Percentiles rank a stretch among this genome's conserved stretches.
These are phyloP conservation scores for Sinocyclocheilus grahami DNA, from an alignment of 2,113 vertebrate genomes.

Conservation along the genomic window DNA sequence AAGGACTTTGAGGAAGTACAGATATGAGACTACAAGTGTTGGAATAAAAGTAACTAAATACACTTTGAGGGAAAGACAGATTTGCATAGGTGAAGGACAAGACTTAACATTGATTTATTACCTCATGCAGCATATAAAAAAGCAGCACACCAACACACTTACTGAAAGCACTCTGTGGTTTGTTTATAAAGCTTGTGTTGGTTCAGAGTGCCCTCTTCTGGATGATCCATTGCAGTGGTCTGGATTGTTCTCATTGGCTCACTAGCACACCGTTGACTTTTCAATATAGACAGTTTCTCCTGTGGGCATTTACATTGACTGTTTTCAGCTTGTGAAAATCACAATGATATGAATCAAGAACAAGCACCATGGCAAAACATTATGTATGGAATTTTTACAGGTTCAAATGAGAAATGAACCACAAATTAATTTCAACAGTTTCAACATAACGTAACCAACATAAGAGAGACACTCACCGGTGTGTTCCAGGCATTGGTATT, in stretches of 20 bases:
- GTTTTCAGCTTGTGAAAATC: neutral
- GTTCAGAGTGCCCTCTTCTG: constrained; percentile 47
- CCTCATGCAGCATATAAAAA: neutral
- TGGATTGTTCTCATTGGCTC: constrained; percentile 1
- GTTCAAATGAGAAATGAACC: neutral
- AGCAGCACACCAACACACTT: neutral
- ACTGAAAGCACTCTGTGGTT: constrained; percentile 5
- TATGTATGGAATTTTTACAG: neutral
- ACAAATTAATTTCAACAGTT: neutral
- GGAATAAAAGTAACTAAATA: neutral
- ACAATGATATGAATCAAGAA: neutral
- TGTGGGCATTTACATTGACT: constrained; percentile 25
- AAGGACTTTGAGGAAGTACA: neutral
- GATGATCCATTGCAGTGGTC: constrained; percentile 36
- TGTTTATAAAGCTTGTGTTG: neutral
- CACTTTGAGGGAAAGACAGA: neutral
- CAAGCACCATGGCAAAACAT: neutral
- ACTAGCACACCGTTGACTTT: neutral
- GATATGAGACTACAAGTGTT: neutral
- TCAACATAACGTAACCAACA: neutral
- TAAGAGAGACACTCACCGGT: constrained; percentile 19
- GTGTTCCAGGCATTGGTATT: constrained; percentile 14
- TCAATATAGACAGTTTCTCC: neutral
- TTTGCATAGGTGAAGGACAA: neutral
- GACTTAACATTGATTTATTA: neutral